Evolutionary conservation across 2,888 invertebrate species (phyloP).

Genomic region (Candidula unifasciata): DNA sequence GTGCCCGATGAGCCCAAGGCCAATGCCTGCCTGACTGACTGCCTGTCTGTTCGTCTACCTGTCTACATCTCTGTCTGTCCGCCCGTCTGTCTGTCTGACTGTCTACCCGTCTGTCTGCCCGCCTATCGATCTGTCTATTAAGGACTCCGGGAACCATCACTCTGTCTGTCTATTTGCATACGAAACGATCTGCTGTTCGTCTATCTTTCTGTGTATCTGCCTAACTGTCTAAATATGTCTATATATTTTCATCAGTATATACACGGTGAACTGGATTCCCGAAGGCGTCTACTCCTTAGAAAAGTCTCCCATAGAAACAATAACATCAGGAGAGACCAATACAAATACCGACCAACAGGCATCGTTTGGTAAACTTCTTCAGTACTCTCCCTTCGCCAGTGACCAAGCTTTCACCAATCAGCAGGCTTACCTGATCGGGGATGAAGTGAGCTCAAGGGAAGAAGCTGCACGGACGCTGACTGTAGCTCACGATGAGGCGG

Average conservation of each 20-base stretch:
- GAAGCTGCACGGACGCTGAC: not conserved
- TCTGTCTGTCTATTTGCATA: not conserved
- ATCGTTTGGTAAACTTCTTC: not conserved
- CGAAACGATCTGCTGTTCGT: not conserved
- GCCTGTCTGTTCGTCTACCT: not conserved
- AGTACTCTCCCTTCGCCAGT: slow-evolving; percentile 10
- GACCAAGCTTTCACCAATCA: not conserved
- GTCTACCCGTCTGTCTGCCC: not conserved
- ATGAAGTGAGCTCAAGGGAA: not conserved
- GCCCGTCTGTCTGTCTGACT: not conserved
- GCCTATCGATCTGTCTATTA: not conserved
- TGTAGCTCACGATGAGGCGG: not conserved
- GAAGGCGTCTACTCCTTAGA: slow-evolving; percentile 20
- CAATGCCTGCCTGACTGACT: not conserved
- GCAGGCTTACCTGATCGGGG: slow-evolving; percentile 30
- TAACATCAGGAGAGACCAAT: not conserved
- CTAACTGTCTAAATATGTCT: not conserved
- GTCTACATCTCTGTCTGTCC: not conserved
- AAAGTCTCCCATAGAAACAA: not conserved
- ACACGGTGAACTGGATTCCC: slow-evolving; percentile 27
- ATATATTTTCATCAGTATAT: slow-evolving; percentile 16
- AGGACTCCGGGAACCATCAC: not conserved
- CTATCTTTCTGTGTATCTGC: not conserved
- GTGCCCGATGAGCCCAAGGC: too few relatives aligned
- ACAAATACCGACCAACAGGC: not conserved